Evolutionary conservation across 2,888 invertebrate species (phyloP).

Genomic region (Pandemis cinnamomeana): DNA sequence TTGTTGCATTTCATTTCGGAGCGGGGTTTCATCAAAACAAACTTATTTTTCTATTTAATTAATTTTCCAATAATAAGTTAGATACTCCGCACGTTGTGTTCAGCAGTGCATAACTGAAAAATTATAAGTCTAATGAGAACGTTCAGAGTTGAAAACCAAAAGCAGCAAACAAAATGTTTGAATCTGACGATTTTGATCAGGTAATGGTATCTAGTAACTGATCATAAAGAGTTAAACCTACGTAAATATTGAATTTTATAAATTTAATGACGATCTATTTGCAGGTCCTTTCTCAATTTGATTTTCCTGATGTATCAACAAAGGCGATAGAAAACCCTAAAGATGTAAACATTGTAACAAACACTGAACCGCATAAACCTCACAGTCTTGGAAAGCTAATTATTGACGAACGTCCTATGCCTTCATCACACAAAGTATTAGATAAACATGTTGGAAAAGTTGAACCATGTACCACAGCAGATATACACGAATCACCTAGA

Average conservation of each 20-base stretch:
- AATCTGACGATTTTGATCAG: conserved; percentile 79
- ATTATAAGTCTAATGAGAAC: background rate
- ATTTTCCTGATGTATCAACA: conserved; percentile 60
- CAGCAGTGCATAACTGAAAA: background rate
- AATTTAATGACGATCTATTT: conserved; percentile 40
- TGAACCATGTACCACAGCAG: background rate
- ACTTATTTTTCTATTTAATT: background rate
- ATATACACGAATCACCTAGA: background rate
- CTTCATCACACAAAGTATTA: background rate
- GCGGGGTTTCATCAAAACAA: no score
- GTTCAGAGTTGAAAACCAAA: background rate
- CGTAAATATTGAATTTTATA: background rate
- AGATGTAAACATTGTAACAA: background rate
- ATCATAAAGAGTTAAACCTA: background rate
- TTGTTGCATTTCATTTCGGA: no score
- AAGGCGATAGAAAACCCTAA: conserved; percentile 7
- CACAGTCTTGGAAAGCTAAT: conserved; percentile 10
- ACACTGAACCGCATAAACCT: background rate
- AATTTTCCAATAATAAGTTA: background rate
- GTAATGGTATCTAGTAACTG: conserved; percentile 52
- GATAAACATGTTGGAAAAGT: background rate
- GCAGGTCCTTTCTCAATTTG: conserved; percentile 76
- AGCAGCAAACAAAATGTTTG: conserved; percentile 66
- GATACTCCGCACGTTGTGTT: background rate
- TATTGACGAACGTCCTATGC: background rate